These are phyloP conservation scores for Ispidina picta DNA, from an alignment of 2,797 vertebrate genomes.

Conservation along the genomic window DNA sequence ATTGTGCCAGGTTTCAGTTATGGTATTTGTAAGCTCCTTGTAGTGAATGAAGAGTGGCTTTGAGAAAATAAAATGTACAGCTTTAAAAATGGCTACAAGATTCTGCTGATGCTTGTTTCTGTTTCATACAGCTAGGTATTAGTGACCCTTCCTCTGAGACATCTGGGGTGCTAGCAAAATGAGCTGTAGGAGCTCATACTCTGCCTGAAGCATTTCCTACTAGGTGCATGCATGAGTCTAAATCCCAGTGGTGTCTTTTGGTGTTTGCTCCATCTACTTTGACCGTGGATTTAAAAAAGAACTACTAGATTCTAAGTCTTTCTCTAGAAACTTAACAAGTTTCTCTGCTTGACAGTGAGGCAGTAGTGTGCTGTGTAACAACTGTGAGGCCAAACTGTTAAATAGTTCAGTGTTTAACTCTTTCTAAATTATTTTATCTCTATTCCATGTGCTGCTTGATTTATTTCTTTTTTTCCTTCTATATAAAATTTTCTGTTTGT, in stretches of 20 bases:
- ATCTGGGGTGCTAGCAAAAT: neutral
- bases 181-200: neutral
- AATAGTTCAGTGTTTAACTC: neutral
- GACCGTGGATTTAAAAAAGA: neutral
- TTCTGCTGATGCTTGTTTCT: neutral
- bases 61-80: neutral
- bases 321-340: neutral
- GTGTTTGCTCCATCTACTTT: neutral
- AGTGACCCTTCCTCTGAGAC: neutral
- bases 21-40: neutral
- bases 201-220: neutral
- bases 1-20: neutral
- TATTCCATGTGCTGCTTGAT: neutral
- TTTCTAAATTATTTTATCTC: neutral
- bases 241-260: neutral
- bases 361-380: neutral
- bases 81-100: neutral
- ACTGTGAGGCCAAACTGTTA: neutral
- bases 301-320: accelerated
- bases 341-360: neutral
- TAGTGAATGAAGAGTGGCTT: neutral
- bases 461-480: neutral
- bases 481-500: neutral
- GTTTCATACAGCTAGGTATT: neutral
- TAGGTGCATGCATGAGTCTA: neutral